phyloP scores from a whole-genome alignment of 2,797 vertebrate genomes.

The Trichosurus vulpecula region DNA sequence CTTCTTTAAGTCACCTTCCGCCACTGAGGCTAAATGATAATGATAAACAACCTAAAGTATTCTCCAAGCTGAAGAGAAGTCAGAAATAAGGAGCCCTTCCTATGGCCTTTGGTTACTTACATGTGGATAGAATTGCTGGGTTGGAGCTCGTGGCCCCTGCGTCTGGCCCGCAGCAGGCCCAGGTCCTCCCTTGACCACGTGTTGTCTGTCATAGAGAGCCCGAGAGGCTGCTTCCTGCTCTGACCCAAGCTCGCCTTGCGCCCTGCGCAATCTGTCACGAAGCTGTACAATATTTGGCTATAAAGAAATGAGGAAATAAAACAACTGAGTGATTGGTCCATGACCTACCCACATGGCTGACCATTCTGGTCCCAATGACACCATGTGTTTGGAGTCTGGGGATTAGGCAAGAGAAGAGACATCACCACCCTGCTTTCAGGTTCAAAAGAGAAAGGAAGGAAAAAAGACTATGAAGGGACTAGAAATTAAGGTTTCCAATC shows the following conservation, averaged over 20 bases:
- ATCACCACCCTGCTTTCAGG: slow-evolving; percentile 16
- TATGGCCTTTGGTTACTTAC: slow-evolving; percentile 70
- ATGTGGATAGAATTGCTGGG: slow-evolving; percentile 87
- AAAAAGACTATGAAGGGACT: slow-evolving; percentile 6
- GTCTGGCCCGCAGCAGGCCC: slow-evolving; percentile 80
- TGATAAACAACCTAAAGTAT: background rate
- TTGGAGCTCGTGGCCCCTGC: slow-evolving; percentile 83
- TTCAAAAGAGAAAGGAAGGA: slow-evolving; percentile 44
- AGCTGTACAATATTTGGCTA: slow-evolving; percentile 90
- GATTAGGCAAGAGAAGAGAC: background rate
- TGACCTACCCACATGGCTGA: background rate
- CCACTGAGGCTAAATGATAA: background rate
- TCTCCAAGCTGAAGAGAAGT: slow-evolving; percentile 3
- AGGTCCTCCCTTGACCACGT: slow-evolving; percentile 73
- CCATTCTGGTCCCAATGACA: background rate
- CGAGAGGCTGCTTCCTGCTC: slow-evolving; percentile 71
- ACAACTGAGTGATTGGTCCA: background rate
- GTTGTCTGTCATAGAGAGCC: slow-evolving; percentile 70
- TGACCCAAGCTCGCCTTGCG: slow-evolving; percentile 86
- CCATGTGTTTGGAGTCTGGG: background rate
- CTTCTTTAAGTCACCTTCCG: background rate
- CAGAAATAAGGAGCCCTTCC: background rate
- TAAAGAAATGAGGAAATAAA: slow-evolving; percentile 56
- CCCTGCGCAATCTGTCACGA: slow-evolving; percentile 91
- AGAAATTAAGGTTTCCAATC: slow-evolving; percentile 33